Conservation (phyloP, 2,888 invertebrate genomes). For the Leptarthrus brevirostris region DNA sequence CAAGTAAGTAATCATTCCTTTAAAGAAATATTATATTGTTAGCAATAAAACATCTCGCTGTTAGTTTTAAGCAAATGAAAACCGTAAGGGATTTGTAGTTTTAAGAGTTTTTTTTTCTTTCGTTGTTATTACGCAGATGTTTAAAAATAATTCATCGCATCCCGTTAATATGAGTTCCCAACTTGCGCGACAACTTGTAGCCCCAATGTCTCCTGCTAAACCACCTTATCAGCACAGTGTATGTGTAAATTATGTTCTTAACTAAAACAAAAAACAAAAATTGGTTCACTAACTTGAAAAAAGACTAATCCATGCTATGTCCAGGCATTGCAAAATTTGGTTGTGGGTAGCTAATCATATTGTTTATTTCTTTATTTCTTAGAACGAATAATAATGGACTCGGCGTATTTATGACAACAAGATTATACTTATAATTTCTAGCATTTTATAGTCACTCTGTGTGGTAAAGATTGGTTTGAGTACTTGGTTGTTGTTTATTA, state of each 20-base stretch:
- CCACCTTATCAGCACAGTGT: constrained; percentile 67
- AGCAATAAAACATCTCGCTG: too few species aligned
- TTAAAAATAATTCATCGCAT: constrained; percentile 57
- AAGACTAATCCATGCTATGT: too few species aligned
- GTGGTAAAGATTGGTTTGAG: too few species aligned
- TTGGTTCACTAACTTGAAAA: constrained; percentile 2
- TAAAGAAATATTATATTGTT: neutral
- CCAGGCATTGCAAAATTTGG: too few species aligned
- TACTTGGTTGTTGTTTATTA: too few species aligned
- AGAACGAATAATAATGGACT: too few species aligned
- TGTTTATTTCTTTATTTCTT: too few species aligned
- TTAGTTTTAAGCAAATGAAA: neutral
- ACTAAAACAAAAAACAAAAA: too few species aligned
- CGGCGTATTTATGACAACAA: too few species aligned
- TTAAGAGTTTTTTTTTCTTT: constrained; percentile 39
- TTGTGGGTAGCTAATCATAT: too few species aligned
- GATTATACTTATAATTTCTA: too few species aligned
- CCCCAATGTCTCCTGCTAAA: constrained; percentile 70
- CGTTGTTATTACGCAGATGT: constrained; percentile 54
- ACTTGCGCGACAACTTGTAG: constrained; percentile 72
- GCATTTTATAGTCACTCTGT: too few species aligned
- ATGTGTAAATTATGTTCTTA: constrained; percentile 55
- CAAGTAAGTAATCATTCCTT: constrained; percentile 59
- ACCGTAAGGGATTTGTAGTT: neutral
- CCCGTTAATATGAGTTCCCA: constrained; percentile 71